A percentile compares a stretch with the other conserved stretches of the same genome.
phyloP scores from a whole-genome alignment of 2,113 vertebrate genomes.

The Dipodomys stephensi region DNA sequence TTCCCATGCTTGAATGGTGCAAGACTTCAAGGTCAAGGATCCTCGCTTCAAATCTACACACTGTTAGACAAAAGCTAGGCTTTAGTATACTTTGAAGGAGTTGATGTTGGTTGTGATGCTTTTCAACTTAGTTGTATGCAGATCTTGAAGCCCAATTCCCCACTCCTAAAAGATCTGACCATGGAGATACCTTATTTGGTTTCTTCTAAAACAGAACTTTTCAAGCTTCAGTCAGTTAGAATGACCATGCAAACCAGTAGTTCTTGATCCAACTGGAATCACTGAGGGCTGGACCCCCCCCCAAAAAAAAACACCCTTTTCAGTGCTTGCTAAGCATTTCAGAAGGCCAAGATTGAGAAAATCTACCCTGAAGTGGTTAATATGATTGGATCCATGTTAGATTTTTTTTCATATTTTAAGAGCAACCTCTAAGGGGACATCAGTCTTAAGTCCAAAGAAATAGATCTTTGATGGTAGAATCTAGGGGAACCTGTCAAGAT shows the following conservation, averaged over 20 bases:
- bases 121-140: neutral
- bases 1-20: neutral
- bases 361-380: neutral
- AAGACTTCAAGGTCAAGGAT: neutral
- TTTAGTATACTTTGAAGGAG: neutral
- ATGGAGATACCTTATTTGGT: neutral
- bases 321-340: neutral
- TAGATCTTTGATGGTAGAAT: neutral
- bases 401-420: neutral
- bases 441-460: neutral
- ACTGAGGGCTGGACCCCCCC: neutral
- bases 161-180: neutral
- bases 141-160: neutral
- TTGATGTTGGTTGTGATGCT: neutral
- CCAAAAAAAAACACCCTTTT: neutral
- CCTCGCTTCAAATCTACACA: neutral
- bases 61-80: neutral
- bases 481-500: neutral
- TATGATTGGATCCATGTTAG: neutral
- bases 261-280: constrained; percentile 11
- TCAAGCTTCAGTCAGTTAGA: constrained; percentile 11
- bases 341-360: neutral
- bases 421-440: constrained; percentile 3
- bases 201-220: constrained; percentile 26
- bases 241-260: neutral